Evolutionary conservation across 2,797 vertebrate species (phyloP), one percentile per base, ranked within the genome.

Genomic region (Rousettus madagascariensis): DNA sequence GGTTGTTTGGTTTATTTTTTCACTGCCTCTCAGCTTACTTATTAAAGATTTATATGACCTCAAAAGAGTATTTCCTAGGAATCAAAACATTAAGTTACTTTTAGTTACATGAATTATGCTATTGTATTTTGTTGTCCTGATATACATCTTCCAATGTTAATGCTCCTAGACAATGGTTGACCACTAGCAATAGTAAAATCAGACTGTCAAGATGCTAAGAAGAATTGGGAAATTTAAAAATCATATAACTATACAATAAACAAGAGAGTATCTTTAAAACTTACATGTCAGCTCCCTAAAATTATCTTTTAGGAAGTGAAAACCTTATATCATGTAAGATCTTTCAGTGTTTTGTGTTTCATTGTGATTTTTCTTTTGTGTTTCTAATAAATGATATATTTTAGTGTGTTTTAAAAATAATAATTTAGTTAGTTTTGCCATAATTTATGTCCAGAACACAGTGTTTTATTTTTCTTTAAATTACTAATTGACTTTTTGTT

Each of bases 381-480:
- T 57, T 46, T 28, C n/a, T 71, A 84, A 79, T 72, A 84, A 33
- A 61, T 53, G 36, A 51, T n/a, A 55, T 49, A 66, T 78, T 57
- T 78, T 46, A 33, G 20, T 68, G 13, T 13, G 6, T 69, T 77
- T 75, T 38, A 1, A 55, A 80, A 87, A 59, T 36, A 57, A 59
- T 83, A 49, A 78, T 30, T 74, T 33, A 57, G 7, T 63, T 80
- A 90, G 86, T 46, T 80, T 86, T 82, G 53, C 33, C 49, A 61
- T 66, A 36, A 46, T 74, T 85, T 61, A 36, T 82, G 33, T 71
- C 33, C 77, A 86, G 24, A 28, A n/a, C 15, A 66, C 4, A 43
- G 17, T 84, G 22, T 90, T 92, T 92, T 82, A 38, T 61, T 95
- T 94, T 88, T 69, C 10, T 82, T 83, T 83, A 71, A 71, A 19